phyloP scores from a whole-genome alignment of 2,113 vertebrate genomes.

The Brachypodius melanocephalos region DNA sequence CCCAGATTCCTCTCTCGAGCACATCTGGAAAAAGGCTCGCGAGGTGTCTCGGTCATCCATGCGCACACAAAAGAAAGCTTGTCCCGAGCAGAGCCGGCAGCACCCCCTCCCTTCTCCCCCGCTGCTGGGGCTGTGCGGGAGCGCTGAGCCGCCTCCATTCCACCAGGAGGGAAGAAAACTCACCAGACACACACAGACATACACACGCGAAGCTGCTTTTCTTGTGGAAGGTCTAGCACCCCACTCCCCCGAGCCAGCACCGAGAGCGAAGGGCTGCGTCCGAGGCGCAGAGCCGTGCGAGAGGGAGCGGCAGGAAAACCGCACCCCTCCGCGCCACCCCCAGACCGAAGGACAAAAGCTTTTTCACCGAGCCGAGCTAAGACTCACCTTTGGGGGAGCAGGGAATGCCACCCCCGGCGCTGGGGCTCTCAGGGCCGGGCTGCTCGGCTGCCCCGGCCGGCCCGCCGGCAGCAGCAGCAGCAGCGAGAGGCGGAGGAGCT shows the following conservation, averaged over 20 bases:
- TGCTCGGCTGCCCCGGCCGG: background rate
- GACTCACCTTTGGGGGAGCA: background rate
- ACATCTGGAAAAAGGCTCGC: constrained; percentile 41
- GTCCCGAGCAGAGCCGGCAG: background rate
- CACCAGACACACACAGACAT: background rate
- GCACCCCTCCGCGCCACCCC: background rate
- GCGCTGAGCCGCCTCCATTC: background rate
- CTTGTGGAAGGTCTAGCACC: no score
- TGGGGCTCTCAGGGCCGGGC: background rate
- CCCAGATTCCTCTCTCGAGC: background rate
- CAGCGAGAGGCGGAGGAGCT: background rate
- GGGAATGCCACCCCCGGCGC: background rate
- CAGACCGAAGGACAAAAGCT: background rate
- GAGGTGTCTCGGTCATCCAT: background rate
- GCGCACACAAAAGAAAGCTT: constrained; percentile 22
- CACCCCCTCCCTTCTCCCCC: background rate
- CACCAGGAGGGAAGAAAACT: background rate
- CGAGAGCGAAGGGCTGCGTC: no score
- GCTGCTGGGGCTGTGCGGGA: background rate
- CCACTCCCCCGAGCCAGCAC: background rate
- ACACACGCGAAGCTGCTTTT: background rate
- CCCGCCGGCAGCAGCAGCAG: background rate
- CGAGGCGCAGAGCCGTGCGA: no score
- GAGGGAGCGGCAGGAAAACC: background rate
- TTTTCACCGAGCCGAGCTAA: fast-evolving